These are phyloP conservation scores for Prosapia bicincta DNA, from an alignment of 2,888 invertebrate species.

Conservation along the genomic window DNA sequence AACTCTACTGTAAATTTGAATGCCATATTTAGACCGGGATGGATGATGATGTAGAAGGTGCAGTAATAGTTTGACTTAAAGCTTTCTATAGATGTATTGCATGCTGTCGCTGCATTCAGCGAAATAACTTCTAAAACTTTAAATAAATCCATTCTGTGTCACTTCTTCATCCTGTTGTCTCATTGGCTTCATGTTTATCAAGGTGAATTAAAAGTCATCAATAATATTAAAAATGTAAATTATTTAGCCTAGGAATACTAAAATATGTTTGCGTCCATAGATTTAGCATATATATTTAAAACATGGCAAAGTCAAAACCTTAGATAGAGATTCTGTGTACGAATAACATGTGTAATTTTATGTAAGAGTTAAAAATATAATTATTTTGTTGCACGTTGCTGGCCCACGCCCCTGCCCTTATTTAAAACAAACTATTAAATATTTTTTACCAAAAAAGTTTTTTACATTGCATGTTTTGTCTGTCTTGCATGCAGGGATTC, in stretches of 20 bases:
- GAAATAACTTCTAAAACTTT: not conserved
- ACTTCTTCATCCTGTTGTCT: not conserved
- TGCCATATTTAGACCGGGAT: not conserved
- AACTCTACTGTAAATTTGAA: not conserved
- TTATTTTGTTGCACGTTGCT: constrained; percentile 32
- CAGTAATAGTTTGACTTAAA: not conserved
- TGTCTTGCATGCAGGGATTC: constrained; percentile 99
- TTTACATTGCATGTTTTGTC: constrained; percentile 91
- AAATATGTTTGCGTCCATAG: not conserved
- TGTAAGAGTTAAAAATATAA: constrained; percentile 17
- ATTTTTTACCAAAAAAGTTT: constrained; percentile 39
- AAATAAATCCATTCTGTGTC: not conserved
- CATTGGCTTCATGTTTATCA: not conserved
- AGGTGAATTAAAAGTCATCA: not conserved
- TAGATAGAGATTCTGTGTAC: constrained; percentile 24
- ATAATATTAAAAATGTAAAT: not conserved
- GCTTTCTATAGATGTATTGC: constrained; percentile 2
- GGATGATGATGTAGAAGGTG: not conserved
- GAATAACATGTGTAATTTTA: constrained; percentile 25
- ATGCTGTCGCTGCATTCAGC: not conserved
- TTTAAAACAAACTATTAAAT: constrained; percentile 38
- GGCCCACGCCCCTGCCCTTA: constrained; percentile 26
- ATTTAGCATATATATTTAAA: not conserved
- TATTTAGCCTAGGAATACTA: not conserved
- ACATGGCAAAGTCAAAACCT: not conserved